Base-by-base conservation (phyloP, 2,888 invertebrate genomes). In the Stenodera caucasica region DNA sequence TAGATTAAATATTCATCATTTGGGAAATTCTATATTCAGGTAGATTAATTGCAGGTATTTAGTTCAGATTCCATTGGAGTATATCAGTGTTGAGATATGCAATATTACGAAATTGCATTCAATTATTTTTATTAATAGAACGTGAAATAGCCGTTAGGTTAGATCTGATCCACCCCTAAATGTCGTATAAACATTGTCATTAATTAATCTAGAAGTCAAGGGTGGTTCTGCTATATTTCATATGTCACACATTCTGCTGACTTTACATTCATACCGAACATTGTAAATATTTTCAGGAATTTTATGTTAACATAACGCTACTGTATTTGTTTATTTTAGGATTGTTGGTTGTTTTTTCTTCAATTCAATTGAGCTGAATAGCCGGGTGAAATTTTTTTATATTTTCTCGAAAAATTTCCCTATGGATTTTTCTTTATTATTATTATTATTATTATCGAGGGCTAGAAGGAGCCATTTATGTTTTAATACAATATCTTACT, bases 151-250 rank as follows among this genome's bases (percentile, higher is more conserved):
- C 21, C 5, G 21, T 45, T 2, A 40, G 6, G 18, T 5, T 21
- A 23, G 45, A 23, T 23, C 6, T 12, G 45, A 45, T 3, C 12
- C 45, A 21, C 12, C 23, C 45, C 5, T 21, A 45, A 40, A 23
- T 23, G 12, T 23, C 8, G 18, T 37, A 18, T 37, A 2, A 21
- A 51, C 40, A 49, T 32, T 52, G 52, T 53, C 53, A 50, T 60
- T 60, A 60, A 60, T 60, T 56, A 60, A 55, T 60, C 56, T 52
- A 52, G n/a, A 55, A 30, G 53, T 49, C 49, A 45, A 35, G 50
- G 51, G 30, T 23, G 50, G 55, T 55, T 59, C 26, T 21, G 55
- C 15, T 54, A 55, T 55, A 55, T 60, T 60, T 60, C 50, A 56
- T 37, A 49, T 49, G 60, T n/a, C 51, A 52, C 51, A 52, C 49